A percentile compares a stretch with the other conserved stretches of the same genome.
Evolutionary conservation across 2,113 vertebrate genomes (phyloP).

Genomic region (Gorsachius goisagi): DNA sequence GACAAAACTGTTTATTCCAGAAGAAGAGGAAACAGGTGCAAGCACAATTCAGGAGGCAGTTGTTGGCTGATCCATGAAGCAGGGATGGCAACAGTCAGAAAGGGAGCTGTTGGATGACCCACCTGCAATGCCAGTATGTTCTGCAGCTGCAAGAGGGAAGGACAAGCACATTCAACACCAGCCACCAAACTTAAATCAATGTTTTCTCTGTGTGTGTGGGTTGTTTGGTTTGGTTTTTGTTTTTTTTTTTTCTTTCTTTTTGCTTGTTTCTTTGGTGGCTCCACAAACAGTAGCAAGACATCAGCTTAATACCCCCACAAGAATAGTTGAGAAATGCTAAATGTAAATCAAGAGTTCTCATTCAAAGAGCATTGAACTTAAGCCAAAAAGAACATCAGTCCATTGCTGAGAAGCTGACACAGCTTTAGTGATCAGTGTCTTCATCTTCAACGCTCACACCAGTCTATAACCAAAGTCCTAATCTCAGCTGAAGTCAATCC

Average conservation of each 20-base stretch:
- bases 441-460: not conserved
- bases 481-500: not conserved
- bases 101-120: not conserved
- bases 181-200: not conserved
- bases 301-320: not conserved
- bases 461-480: not conserved
- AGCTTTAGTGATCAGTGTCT: not conserved
- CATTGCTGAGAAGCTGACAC: not conserved
- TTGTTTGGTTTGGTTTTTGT: not conserved
- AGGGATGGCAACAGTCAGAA: not conserved
- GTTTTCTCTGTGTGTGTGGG: not conserved
- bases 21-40: conserved; percentile 43
- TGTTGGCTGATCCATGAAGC: not conserved
- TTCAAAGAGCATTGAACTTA: not conserved
- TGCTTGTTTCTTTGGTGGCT: not conserved
- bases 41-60: not conserved
- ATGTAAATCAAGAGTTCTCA: not conserved
- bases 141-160: not conserved
- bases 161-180: not conserved
- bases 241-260: not conserved
- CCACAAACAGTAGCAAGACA: not conserved
- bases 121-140: not conserved
- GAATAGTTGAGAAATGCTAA: not conserved
- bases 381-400: conserved; percentile 1
- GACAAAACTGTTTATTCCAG: conserved; percentile 23